Percentiles rank a stretch among this genome's conserved stretches.
Conservation (phyloP, 2,797 vertebrate species). For the Propithecus deckenii region DNA sequence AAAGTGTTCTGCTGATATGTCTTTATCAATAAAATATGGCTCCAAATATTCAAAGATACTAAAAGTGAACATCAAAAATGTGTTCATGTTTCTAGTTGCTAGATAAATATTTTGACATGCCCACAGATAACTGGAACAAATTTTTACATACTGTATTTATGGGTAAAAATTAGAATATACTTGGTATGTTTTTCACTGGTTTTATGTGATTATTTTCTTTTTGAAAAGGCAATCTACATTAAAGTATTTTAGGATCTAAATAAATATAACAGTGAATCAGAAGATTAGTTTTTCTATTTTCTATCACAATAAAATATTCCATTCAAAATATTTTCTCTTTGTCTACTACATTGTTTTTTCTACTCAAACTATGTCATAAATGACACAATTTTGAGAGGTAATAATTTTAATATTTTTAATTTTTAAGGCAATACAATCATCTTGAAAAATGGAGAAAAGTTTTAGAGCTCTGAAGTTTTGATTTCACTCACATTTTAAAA, state of each 20-base stretch:
- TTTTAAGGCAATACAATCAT: background rate
- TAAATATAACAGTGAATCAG: background rate
- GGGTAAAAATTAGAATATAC: background rate
- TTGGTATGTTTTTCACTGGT: background rate
- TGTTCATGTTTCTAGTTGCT: background rate
- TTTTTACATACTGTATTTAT: background rate
- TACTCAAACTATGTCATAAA: background rate
- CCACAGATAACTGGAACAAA: background rate
- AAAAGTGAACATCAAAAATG: background rate
- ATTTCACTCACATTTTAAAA: background rate
- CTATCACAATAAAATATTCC: background rate
- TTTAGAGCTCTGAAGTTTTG: background rate
- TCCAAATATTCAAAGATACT: background rate
- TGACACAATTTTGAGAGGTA: background rate
- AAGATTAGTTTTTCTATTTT: slow-evolving; percentile 10
- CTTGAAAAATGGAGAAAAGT: background rate
- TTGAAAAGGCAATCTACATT: background rate
- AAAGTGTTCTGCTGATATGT: background rate
- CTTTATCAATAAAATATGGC: background rate
- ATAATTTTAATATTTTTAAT: background rate
- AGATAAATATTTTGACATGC: background rate
- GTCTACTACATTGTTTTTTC: background rate
- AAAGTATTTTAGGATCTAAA: slow-evolving; percentile 1
- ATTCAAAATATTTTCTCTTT: slow-evolving; percentile 24
- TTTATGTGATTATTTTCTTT: slow-evolving; percentile 13